These are phyloP conservation scores for Papilio helenus DNA, from an alignment of 1,140 invertebrate genomes.

Conservation along the genomic window DNA sequence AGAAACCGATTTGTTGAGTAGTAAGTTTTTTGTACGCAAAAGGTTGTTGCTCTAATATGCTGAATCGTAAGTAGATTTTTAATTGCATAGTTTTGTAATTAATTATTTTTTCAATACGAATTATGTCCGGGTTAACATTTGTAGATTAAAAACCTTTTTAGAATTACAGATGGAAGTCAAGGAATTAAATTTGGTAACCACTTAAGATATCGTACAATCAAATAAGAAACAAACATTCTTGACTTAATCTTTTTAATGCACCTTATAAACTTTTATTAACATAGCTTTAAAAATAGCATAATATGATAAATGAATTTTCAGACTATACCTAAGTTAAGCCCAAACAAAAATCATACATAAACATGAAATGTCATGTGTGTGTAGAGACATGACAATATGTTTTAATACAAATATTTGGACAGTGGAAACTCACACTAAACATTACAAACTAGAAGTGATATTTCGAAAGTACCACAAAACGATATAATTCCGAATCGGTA, in stretches of 20 bases:
- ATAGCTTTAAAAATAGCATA: too few species aligned
- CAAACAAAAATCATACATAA: too few species aligned
- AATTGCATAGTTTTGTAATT: slow-evolving; percentile 2
- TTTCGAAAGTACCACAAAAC: slow-evolving; percentile 9
- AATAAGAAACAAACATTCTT: too few species aligned
- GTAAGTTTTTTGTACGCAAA: slow-evolving; percentile 2
- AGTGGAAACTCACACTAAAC: neutral
- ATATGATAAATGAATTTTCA: too few species aligned
- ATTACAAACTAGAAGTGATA: neutral
- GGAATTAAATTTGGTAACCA: neutral
- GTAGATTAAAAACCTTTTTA: neutral
- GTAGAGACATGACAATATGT: too few species aligned
- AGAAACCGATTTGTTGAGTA: slow-evolving; percentile 31
- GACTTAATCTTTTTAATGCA: too few species aligned
- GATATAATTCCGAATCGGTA: slow-evolving; percentile 16
- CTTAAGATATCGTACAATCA: too few species aligned
- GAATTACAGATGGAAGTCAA: neutral
- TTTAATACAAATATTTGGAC: too few species aligned
- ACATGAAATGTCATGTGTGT: too few species aligned
- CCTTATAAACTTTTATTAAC: too few species aligned
- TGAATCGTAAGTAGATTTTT: neutral
- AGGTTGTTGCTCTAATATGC: slow-evolving; percentile 2
- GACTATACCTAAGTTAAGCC: too few species aligned
- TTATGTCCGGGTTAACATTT: neutral
- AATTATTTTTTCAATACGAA: neutral